These are phyloP conservation scores for Centropristis striata DNA, from an alignment of 2,113 vertebrate species.

Conservation along the genomic window DNA sequence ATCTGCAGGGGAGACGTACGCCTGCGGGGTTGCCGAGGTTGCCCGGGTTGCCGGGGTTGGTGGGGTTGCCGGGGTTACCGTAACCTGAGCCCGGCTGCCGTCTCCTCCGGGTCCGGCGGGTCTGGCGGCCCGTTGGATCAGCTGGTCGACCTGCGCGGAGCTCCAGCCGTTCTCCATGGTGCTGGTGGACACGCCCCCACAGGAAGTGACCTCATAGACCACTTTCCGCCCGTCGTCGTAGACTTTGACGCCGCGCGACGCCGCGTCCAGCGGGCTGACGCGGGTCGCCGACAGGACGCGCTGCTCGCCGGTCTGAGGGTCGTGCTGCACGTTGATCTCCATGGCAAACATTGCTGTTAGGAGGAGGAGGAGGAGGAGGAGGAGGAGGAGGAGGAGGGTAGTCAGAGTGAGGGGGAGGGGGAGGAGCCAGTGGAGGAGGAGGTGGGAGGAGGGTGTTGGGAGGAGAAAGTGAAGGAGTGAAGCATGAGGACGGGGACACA, in stretches of 20 bases:
- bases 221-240: slow-evolving; percentile 96
- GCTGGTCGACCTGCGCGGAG: slow-evolving; percentile 92
- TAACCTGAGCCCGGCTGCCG: slow-evolving; percentile 76
- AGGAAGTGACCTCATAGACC: slow-evolving; percentile 93
- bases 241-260: slow-evolving; percentile 94
- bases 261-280: slow-evolving; percentile 90
- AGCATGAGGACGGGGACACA: slow-evolving; percentile 62
- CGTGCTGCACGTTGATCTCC: slow-evolving; percentile 99
- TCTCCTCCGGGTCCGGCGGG: slow-evolving; percentile 82
- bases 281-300: slow-evolving; percentile 94
- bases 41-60: no score
- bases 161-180: slow-evolving; percentile 94
- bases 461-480: slow-evolving; percentile 62
- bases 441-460: slow-evolving; percentile 23
- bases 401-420: slow-evolving; percentile 38
- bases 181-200: slow-evolving; percentile 88
- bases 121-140: slow-evolving; percentile 92
- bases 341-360: slow-evolving; percentile 96
- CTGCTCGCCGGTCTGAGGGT: slow-evolving; percentile 95
- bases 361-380: slow-evolving; percentile 73
- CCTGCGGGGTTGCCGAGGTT: slow-evolving; percentile 77
- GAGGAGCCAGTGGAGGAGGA: slow-evolving; percentile 32
- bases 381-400: slow-evolving; percentile 16
- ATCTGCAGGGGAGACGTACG: slow-evolving; percentile 58
- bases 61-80: slow-evolving; percentile 81